These are phyloP conservation scores for Mycteria americana DNA, from an alignment of 2,797 vertebrate species.

Conservation along the genomic window DNA sequence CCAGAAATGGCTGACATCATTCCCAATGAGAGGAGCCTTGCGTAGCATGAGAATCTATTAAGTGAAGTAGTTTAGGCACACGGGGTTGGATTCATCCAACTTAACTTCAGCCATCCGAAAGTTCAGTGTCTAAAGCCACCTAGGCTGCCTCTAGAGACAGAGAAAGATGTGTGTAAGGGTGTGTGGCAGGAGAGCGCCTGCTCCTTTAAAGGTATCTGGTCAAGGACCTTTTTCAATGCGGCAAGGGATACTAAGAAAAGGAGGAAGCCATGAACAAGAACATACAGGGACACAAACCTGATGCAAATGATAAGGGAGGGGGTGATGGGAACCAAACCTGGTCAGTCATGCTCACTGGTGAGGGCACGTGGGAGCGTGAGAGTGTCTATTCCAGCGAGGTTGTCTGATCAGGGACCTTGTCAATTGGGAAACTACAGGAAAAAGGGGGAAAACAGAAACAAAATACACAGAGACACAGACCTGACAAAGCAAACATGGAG, in stretches of 20 bases:
- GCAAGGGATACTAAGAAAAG: neutral
- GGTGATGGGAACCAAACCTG: neutral
- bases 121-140: neutral
- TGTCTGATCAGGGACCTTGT: too few relatives aligned
- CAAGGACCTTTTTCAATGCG: neutral
- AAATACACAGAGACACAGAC: neutral
- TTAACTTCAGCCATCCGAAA: neutral
- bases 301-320: neutral
- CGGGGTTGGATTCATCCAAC: neutral
- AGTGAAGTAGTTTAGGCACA: neutral
- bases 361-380: rapidly evolving
- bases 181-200: neutral
- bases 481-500: neutral
- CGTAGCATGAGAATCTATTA: neutral
- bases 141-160: neutral
- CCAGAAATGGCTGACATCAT: neutral
- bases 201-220: neutral
- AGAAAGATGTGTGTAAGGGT: neutral
- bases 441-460: neutral
- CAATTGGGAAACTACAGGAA: neutral
- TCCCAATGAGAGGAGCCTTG: neutral
- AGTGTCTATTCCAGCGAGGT: neutral
- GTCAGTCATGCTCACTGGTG: neutral
- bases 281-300: neutral
- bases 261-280: neutral